Evolutionary conservation across 2,113 vertebrate genomes (phyloP).

Genomic region (Porphyrio hochstetteri): DNA sequence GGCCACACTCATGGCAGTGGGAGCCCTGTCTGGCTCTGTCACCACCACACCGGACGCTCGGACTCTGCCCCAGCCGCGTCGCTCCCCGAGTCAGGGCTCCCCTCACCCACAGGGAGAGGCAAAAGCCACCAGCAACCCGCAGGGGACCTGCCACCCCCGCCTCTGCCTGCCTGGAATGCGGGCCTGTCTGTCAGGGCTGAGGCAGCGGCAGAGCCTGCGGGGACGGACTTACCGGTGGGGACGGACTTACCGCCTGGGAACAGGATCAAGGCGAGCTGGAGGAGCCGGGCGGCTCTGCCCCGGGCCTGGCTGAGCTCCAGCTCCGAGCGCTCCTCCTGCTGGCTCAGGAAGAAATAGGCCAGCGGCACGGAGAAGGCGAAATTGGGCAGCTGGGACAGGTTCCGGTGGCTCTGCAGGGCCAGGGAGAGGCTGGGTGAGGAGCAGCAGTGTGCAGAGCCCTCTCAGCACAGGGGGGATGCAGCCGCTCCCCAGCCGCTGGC

Average conservation of each 20-base stretch:
- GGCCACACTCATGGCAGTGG: background rate
- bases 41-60: background rate
- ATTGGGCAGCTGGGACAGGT: constrained; percentile 96
- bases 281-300: constrained; percentile 76
- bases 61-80: background rate
- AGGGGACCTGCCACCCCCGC: background rate
- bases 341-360: constrained; percentile 89
- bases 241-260: constrained; percentile 88
- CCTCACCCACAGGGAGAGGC: background rate
- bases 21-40: accelerated
- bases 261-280: constrained; percentile 88
- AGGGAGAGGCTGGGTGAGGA: background rate
- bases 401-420: constrained; percentile 85
- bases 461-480: background rate
- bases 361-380: constrained; percentile 93
- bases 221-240: background rate
- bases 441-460: background rate
- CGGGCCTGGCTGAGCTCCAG: constrained; percentile 76
- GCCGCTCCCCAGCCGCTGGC: background rate
- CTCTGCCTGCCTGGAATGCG: background rate
- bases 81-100: background rate
- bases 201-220: background rate
- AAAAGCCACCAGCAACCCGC: background rate
- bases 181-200: background rate
- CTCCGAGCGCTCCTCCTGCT: constrained; percentile 82